Conservation (phyloP, 2,113 vertebrate genomes). For the Piaya cayana region DNA sequence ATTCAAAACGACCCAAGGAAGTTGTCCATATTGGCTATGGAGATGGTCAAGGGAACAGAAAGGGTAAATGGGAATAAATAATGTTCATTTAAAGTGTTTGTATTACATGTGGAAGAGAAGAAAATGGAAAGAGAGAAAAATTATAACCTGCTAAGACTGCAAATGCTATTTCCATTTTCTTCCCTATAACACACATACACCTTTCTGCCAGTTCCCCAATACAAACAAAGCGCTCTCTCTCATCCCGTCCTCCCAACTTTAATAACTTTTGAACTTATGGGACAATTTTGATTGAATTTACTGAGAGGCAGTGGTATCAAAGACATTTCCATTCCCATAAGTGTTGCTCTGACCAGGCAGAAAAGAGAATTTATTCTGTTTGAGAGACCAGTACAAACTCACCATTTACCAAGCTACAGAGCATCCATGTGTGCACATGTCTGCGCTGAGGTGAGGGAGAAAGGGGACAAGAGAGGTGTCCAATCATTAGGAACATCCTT, state of each 20-base stretch:
- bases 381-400: not conserved
- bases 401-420: not conserved
- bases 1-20: accelerated
- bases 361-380: not conserved
- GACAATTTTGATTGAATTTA: not conserved
- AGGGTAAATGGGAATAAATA: not conserved
- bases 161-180: not conserved
- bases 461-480: not conserved
- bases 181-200: not conserved
- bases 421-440: not conserved
- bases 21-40: not conserved
- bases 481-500: not conserved
- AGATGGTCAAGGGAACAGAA: not conserved
- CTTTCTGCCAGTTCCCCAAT: not conserved
- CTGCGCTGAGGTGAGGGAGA: not conserved
- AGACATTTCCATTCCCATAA: not conserved
- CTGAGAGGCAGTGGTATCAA: not conserved
- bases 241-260: accelerated
- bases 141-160: not conserved
- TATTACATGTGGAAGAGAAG: not conserved
- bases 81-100: not conserved
- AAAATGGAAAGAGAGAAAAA: not conserved
- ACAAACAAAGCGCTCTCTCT: not conserved
- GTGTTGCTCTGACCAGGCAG: not conserved
- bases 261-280: not conserved